A percentile compares a stretch with the other conserved stretches of the same genome.
Conservation (phyloP, 92 coral and sea anemone species). For the Diadumene lineata region DNA sequence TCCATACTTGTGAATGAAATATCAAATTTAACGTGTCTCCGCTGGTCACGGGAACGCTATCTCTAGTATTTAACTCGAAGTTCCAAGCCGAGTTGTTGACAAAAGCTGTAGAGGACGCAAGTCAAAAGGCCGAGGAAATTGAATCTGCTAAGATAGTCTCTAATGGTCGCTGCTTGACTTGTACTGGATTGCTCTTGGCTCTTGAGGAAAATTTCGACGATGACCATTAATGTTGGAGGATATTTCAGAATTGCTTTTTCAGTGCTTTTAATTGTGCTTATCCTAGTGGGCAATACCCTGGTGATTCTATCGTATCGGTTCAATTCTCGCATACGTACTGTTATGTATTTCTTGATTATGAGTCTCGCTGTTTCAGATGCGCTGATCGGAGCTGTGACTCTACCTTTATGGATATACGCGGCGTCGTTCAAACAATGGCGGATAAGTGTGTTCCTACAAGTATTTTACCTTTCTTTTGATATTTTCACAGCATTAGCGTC, state of each 20-base stretch:
- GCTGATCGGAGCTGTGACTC: constrained; percentile 73
- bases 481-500: constrained; percentile 91
- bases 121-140: constrained; percentile 8
- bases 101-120: not conserved
- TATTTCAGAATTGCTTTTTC: constrained; percentile 44
- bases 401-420: constrained; percentile 82
- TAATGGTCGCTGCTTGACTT: not conserved
- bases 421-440: constrained; percentile 39
- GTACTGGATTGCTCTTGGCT: not conserved
- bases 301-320: constrained; percentile 68
- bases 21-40: not conserved
- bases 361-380: constrained; percentile 82
- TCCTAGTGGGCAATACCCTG: constrained; percentile 68
- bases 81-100: constrained; percentile 6
- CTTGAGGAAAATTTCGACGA: not conserved
- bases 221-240: constrained; percentile 11
- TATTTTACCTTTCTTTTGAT: constrained; percentile 78
- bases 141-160: not conserved
- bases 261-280: constrained; percentile 42
- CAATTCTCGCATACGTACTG: constrained; percentile 81
- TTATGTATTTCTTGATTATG: constrained; percentile 68
- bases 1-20: not conserved
- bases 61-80: not conserved
- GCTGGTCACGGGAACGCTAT: too few species aligned
- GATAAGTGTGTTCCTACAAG: constrained; percentile 28